A percentile compares a stretch with the other conserved stretches of the same genome.
phyloP scores from a whole-genome alignment of 2,113 vertebrate species.

The Sorex araneus region DNA sequence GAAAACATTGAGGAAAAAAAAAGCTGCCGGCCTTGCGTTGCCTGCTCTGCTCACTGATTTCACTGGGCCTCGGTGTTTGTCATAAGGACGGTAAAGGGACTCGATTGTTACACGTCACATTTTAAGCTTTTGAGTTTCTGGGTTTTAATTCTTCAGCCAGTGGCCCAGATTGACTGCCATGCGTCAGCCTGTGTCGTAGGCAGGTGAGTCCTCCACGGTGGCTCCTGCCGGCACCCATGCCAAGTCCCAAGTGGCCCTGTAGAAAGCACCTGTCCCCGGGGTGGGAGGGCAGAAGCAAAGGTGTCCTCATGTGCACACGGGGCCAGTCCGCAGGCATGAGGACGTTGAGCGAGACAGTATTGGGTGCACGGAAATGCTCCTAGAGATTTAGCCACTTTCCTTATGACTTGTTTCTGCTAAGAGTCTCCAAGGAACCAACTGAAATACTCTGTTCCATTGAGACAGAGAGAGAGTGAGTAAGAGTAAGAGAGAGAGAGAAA shows the following conservation, averaged over 20 bases:
- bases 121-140: constrained; percentile 6
- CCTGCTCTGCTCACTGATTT: background rate
- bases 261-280: too few species aligned
- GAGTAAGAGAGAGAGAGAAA: too few species aligned
- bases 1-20: too few species aligned
- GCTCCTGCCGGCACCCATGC: background rate
- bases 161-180: constrained; percentile 26
- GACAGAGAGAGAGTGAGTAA: background rate
- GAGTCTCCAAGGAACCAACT: background rate
- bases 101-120: background rate
- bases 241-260: too few species aligned
- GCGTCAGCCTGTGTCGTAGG: background rate
- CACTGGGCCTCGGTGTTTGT: background rate
- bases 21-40: too few species aligned
- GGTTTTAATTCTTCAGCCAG: background rate
- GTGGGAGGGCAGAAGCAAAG: too few species aligned
- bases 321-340: too few species aligned
- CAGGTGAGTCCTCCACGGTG: background rate
- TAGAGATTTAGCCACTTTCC: background rate
- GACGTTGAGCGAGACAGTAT: too few species aligned
- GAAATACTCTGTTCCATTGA: background rate
- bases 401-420: constrained; percentile 34
- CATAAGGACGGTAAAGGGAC: background rate
- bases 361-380: background rate
- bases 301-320: too few species aligned